A percentile compares a stretch with the other conserved stretches of the same genome.
Evolutionary conservation across 1,140 invertebrate genomes (phyloP).

Genomic region (Maniola jurtina): DNA sequence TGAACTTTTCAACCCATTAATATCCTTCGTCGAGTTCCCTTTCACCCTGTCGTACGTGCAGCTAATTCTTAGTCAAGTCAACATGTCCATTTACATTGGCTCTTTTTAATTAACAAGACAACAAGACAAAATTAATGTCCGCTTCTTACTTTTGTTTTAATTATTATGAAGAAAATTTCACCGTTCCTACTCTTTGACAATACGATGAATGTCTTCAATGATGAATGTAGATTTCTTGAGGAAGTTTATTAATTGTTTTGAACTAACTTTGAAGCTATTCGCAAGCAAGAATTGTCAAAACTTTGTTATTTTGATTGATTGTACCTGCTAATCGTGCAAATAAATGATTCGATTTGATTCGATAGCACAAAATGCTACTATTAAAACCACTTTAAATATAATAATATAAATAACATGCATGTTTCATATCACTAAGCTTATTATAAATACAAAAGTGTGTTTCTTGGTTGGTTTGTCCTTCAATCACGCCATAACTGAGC

Average conservation of each 20-base stretch:
- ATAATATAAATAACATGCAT: too few species aligned
- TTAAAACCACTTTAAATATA: too few species aligned
- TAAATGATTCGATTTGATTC: neutral
- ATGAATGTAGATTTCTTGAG: neutral
- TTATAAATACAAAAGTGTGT: too few species aligned
- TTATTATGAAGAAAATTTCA: too few species aligned
- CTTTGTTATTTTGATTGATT: neutral
- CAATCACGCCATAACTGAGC: too few species aligned
- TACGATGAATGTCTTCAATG: neutral
- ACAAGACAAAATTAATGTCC: too few species aligned
- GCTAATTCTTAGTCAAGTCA: slow-evolving; percentile 20
- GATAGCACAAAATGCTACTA: too few species aligned
- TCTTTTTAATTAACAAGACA: slow-evolving; percentile 9
- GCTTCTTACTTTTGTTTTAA: too few species aligned
- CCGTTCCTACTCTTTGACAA: neutral
- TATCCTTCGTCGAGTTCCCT: slow-evolving; percentile 10
- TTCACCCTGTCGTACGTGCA: slow-evolving; percentile 8
- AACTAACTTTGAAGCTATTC: slow-evolving; percentile 1
- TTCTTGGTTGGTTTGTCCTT: too few species aligned
- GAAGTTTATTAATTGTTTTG: neutral
- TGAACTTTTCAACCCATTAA: slow-evolving; percentile 24
- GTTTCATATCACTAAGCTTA: too few species aligned
- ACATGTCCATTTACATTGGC: neutral
- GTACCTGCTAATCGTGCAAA: neutral
- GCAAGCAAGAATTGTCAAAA: slow-evolving; percentile 1